Base-by-base conservation (phyloP, 53 echinoderm and acorn worm species). In the Stichopus horrens region DNA sequence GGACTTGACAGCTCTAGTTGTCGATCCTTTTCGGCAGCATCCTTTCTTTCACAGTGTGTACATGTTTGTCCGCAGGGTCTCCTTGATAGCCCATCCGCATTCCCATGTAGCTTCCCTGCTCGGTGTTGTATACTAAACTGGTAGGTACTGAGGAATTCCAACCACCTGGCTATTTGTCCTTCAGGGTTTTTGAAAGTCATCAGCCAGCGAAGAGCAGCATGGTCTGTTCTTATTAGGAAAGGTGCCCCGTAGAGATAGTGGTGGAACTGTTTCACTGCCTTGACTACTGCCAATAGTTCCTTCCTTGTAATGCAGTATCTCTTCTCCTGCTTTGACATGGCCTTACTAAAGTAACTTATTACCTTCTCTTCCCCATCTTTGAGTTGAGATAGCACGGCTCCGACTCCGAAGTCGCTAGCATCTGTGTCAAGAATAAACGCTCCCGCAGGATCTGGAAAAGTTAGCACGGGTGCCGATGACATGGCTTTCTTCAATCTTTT, bases 391-490 rank as follows among this genome's bases (percentile, higher is more conserved):
- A 92, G 54, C 21, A 90, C 92, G 8, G 86, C 90, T 53, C 90
- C 90, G 8, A 92, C 74, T n/a, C 79, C 90, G 7, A 83, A 74
- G 23, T 92, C 86, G 58, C 90, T 75, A 18, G 90, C 92, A 73
- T 92, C 92, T 55, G 90, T 90, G 59, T 92, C 92, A 9, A 90
- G 19, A 57, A 92, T 88, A 75, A 87, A 90, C 19, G 53, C 59
- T 0, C n/a, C 19, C 7, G 79, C 21, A 8, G 82, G 83, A 54
- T 83, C 58, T 10, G 92, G 88, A 53, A 85, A 90, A n/a, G 92
- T 87, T 23, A 92, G 11, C 57, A 92, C 76, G 7, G 91, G 91
- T 21, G 87, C 88, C 10, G 86, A 56, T 51, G 53, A 74, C 75
- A 94, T 74, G n/a, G 88, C 88, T n/a, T 23, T 23, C 74, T 94